phyloP scores from a whole-genome alignment of 53 echinoderm and acorn worm species.

The Astropecten irregularis region DNA sequence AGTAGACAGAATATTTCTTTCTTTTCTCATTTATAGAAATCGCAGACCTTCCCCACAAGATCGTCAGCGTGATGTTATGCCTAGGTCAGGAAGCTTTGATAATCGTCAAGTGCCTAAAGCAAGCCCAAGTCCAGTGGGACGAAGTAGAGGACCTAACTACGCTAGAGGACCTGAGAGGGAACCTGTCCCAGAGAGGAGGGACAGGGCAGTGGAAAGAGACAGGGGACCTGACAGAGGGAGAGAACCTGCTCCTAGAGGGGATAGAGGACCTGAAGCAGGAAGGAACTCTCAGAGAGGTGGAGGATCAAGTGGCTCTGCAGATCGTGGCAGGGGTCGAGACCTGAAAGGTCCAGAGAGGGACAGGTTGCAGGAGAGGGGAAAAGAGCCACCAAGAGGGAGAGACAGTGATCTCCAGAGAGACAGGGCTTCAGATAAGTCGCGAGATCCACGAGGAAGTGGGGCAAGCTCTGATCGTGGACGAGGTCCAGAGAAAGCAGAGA shows the following conservation, averaged over 20 bases:
- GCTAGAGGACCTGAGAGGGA: slow-evolving; percentile 41
- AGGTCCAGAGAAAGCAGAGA: slow-evolving; percentile 30
- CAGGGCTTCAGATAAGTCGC: not conserved
- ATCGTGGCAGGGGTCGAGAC: slow-evolving; percentile 11
- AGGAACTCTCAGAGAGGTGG: slow-evolving; percentile 27
- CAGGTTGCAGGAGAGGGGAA: slow-evolving; percentile 12
- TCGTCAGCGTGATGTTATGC: slow-evolving; percentile 24
- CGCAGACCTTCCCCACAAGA: slow-evolving; percentile 18
- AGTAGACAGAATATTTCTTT: no score
- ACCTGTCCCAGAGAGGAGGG: slow-evolving; percentile 7
- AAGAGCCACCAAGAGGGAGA: slow-evolving; percentile 47
- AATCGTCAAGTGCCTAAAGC: slow-evolving; percentile 4
- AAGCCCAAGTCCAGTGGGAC: slow-evolving; percentile 19
- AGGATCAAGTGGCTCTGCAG: slow-evolving; percentile 15
- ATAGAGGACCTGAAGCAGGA: slow-evolving; percentile 28
- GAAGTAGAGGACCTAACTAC: slow-evolving; percentile 45
- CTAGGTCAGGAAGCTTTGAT: slow-evolving; percentile 21
- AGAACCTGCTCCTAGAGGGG: slow-evolving; percentile 19
- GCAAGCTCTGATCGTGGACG: slow-evolving; percentile 32
- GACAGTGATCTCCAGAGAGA: slow-evolving; percentile 50
- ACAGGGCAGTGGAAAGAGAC: slow-evolving; percentile 19
- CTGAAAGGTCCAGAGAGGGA: slow-evolving; percentile 37
- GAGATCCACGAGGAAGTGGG: slow-evolving; percentile 11
- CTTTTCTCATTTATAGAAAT: no score
- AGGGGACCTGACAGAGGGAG: slow-evolving; percentile 38